Evolutionary conservation across 2,888 invertebrate species (phyloP).

Genomic region (Andrena trimmerana): DNA sequence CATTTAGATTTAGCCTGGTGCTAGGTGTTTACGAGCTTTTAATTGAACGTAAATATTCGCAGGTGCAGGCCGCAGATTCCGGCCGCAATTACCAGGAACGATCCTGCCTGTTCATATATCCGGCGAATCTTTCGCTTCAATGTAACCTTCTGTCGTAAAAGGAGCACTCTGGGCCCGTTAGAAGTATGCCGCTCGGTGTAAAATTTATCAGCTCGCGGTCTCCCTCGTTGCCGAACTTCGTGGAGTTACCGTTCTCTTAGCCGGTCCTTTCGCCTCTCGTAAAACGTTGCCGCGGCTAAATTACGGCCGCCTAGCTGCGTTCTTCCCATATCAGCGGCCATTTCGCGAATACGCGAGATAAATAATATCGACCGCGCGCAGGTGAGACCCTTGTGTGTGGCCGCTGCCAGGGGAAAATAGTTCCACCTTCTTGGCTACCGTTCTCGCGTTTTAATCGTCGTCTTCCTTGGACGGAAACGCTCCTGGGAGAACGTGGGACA

Average conservation of each 20-base stretch:
- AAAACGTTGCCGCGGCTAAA: slow-evolving; percentile 69
- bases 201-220: slow-evolving; percentile 66
- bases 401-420: background rate
- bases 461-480: background rate
- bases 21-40: slow-evolving; percentile 67
- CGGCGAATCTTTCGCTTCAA: slow-evolving; percentile 54
- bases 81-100: slow-evolving; percentile 57
- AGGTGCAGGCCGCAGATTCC: slow-evolving; percentile 65
- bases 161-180: slow-evolving; percentile 49
- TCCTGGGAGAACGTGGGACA: background rate
- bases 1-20: slow-evolving; percentile 61
- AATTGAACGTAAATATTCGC: slow-evolving; percentile 72
- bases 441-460: slow-evolving; percentile 23
- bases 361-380: slow-evolving; percentile 63
- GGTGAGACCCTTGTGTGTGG: slow-evolving; percentile 59
- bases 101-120: slow-evolving; percentile 31
- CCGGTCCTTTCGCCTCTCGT: slow-evolving; percentile 66
- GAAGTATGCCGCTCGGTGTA: slow-evolving; percentile 65
- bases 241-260: slow-evolving; percentile 40
- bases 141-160: slow-evolving; percentile 67
- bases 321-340: slow-evolving; percentile 41
- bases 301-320: slow-evolving; percentile 62
- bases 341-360: slow-evolving; percentile 64
- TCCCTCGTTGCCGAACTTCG: slow-evolving; percentile 53
- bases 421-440: background rate